Base-by-base conservation (phyloP, 2,888 invertebrate genomes). In the Pyrocoelia pectoralis region DNA sequence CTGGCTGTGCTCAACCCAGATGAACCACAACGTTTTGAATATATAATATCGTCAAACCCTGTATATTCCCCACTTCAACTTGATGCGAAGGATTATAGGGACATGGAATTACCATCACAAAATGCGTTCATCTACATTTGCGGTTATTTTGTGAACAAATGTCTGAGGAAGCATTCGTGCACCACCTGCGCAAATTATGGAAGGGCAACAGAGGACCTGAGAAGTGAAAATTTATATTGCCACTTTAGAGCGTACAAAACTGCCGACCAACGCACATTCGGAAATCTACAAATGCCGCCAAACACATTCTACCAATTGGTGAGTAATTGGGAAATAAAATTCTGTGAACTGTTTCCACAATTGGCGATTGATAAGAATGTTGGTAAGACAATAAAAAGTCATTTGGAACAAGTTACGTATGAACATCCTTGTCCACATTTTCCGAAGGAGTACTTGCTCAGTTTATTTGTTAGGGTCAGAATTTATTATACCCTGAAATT, bases 101-200 rank as follows among this genome's bases (percentile, higher is more conserved):
- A n/a, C n/a, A n/a, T n/a, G 10, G 5, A 6, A 4, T 1, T 50
- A n/a, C 24, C 53, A 5, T 18, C n/a, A 19, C 1, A 53, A 12
- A 53, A 53, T 40, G 40, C 53, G 1, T 19, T 53, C 2, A 13
- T 19, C 1, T 53, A 41, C 6, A 8, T 53, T 8, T 5, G 19
- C 17, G 53, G 41, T 2, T 40, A 53, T 53, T 5, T 41, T 53
- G n/a, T 41, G 1, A 41, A 53, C 10, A 53, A 53, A 41, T 53
- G 53, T 41, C n/a, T n/a, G n/a, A n/a, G n/a, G n/a, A n/a, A n/a
- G n/a, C n/a, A n/a, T n/a, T n/a, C n/a, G n/a, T n/a, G n/a, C n/a
- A n/a, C 5, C 15, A 24, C 24, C 4, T 5, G 3, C 10, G 12
- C 13, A 10, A 43, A 43, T 5, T 43, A 43, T 43, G 43, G 1